Base-by-base conservation (phyloP, 2,888 invertebrate genomes). In the Congeria kusceri region DNA sequence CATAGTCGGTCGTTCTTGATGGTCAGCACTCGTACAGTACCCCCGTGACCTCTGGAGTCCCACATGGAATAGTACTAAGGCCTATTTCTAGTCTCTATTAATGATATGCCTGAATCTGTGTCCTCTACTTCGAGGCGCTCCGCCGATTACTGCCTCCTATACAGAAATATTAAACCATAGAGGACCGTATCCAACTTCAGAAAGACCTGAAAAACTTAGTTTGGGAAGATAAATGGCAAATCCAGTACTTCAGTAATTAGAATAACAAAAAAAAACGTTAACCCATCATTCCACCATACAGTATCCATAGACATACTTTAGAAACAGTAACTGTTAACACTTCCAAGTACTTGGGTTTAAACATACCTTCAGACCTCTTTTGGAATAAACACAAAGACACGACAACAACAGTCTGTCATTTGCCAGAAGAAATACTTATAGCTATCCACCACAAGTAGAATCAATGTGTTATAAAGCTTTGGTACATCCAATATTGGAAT, bases 351-450 rank as follows among this genome's bases (percentile, higher is more conserved):
- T 20, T 64, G 20, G 47, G 64, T 23, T 39, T 44, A 44, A 64
- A 64, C 47, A 64, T 47, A 11, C 46, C 46, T 5, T 64, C 44
- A 46, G 64, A 64, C 25, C 25, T 64, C 4, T 44, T 11, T 4
- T 64, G 64, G 64, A 64, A 64, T 15, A 64, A 23, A 13, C 64
- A n/a, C 25, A 47, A 20, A 25, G 18, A 64, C 23, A 47, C 18
- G 11, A 64, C 20, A 5, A 25, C 25, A 64, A 46, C 39, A 44
- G 15, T 3, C 27, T 64, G 5, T 9, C 23, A 5, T 47, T 64
- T 25, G 13, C 25, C 4, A 7, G 46, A 46, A 64, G 64, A 64
- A 64, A 64, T 64, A 64, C 46, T 15, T 44, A 64, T n/a, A 64
- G 44, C 11, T 44, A 23, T n/a, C 47, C n/a, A 3, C 46, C 9